These are phyloP conservation scores for Saguinus midas DNA, from an alignment of 2,113 vertebrate species.

Conservation along the genomic window DNA sequence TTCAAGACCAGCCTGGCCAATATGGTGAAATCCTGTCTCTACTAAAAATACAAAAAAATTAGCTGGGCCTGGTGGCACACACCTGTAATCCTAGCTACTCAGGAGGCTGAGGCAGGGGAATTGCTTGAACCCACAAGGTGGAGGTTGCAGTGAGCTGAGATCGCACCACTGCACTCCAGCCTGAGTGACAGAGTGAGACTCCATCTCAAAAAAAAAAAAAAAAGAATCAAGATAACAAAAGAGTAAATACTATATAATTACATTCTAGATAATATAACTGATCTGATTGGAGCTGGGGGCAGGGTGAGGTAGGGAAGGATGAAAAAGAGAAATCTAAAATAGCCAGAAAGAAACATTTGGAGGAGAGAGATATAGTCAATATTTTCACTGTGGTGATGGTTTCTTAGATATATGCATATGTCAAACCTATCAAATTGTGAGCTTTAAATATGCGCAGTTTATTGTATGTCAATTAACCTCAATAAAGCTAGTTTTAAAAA, in stretches of 20 bases:
- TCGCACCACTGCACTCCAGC: no score
- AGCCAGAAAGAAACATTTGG: neutral
- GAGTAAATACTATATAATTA: neutral
- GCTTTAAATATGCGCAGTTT: neutral
- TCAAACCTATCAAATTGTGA: slow-evolving; percentile 9
- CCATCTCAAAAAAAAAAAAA: neutral
- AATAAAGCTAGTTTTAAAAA: neutral
- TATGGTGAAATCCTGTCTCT: no score
- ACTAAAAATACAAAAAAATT: no score
- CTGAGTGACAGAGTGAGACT: no score
- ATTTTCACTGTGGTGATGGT: neutral
- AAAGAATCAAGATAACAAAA: slow-evolving; percentile 14
- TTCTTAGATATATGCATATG: neutral
- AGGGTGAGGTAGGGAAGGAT: neutral
- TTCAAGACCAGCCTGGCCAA: no score
- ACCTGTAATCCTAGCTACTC: no score
- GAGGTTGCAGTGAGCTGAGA: no score
- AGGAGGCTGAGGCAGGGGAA: no score
- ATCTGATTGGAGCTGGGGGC: neutral
- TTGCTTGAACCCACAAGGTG: no score
- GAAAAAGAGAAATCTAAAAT: neutral
- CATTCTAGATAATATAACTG: neutral
- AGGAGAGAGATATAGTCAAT: neutral
- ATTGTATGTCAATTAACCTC: neutral
- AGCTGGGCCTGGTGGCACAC: no score